Conservation (phyloP, 2,888 invertebrate genomes). For the Hyposoter dolosus region DNA sequence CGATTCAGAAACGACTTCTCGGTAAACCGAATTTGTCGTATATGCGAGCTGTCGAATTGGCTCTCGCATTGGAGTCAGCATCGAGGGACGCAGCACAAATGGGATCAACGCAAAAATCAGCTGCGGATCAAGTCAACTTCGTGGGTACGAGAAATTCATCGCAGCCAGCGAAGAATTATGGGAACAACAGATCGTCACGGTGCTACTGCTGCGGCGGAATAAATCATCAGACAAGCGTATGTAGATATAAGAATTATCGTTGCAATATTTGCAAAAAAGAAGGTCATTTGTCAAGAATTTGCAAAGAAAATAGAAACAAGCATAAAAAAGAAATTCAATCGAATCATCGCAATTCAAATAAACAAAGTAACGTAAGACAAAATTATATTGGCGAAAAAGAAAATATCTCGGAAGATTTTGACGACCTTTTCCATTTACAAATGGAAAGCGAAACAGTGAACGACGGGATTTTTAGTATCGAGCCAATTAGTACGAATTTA, state of each 20-base stretch:
- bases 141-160: not conserved
- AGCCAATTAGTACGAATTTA: not conserved
- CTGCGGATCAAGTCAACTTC: conserved; percentile 24
- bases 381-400: conserved; percentile 30
- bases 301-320: conserved; percentile 45
- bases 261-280: conserved; percentile 53
- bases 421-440: conserved; percentile 29
- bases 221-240: conserved; percentile 25
- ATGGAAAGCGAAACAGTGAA: not conserved
- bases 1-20: conserved; percentile 57
- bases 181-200: not conserved
- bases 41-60: conserved; percentile 18
- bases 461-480: conserved; percentile 14
- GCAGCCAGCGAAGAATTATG: conserved; percentile 14
- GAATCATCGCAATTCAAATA: not conserved
- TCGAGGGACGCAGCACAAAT: conserved; percentile 41
- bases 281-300: conserved; percentile 42
- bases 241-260: conserved; percentile 33
- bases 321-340: not conserved
- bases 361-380: conserved; percentile 4
- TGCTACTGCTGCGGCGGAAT: conserved; percentile 49
- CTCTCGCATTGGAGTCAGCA: conserved; percentile 48
- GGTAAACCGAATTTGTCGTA: conserved; percentile 51
- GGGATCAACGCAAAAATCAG: not conserved
- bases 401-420: conserved; percentile 26